A percentile compares a stretch with the other conserved stretches of the same genome.
Conservation (phyloP, 2,113 vertebrate genomes). For the Xyrauchen texanus region DNA sequence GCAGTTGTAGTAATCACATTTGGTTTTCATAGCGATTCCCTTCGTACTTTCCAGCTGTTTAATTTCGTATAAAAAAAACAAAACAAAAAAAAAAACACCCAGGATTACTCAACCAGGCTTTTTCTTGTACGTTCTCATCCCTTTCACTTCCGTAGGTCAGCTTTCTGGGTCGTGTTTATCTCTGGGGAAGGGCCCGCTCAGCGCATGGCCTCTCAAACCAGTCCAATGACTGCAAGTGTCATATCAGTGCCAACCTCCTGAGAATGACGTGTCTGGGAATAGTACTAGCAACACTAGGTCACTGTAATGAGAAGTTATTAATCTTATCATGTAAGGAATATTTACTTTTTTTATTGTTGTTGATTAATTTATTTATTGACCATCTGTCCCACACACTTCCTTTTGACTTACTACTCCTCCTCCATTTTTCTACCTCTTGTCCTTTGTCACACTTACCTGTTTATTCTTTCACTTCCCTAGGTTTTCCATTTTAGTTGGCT, state of each 20-base stretch:
- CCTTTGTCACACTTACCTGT: conserved; percentile 10
- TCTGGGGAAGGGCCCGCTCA: conserved; percentile 32
- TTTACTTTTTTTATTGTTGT: conserved; percentile 65
- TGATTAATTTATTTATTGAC: conserved; percentile 78
- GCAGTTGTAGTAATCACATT: no score
- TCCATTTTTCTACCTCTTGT: conserved; percentile 27
- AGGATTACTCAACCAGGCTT: conserved; percentile 62
- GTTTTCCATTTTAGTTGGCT: conserved; percentile 70
- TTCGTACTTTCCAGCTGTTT: no score
- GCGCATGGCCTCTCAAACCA: conserved; percentile 58
- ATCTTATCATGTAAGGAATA: conserved; percentile 67
- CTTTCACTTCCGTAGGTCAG: conserved; percentile 60
- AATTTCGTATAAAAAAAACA: no score
- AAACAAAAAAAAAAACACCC: conserved; percentile 51
- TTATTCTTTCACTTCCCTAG: conserved; percentile 29
- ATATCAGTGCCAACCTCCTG: conserved; percentile 72
- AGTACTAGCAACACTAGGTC: conserved; percentile 65
- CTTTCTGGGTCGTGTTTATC: conserved; percentile 51
- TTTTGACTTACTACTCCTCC: background rate
- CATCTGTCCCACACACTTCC: conserved; percentile 51
- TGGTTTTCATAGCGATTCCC: no score
- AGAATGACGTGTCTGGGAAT: conserved; percentile 56
- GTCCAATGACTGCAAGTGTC: conserved; percentile 58
- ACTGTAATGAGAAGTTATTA: conserved; percentile 70
- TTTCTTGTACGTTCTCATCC: conserved; percentile 52